Base-by-base conservation (phyloP, 2,113 vertebrate genomes). In the Aepyceros melampus region DNA sequence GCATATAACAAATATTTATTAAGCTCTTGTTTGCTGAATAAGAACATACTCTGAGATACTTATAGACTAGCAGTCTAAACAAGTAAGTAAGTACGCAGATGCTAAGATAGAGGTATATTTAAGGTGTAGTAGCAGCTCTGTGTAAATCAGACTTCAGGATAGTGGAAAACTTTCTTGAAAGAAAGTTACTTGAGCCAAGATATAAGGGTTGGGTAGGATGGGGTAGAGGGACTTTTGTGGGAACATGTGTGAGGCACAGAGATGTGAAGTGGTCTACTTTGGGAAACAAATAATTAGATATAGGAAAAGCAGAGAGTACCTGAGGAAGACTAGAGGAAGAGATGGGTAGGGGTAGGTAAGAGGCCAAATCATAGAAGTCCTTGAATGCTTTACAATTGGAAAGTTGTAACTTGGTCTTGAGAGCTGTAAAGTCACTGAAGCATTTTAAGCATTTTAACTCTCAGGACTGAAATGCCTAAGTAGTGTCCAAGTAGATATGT, bases 11-110 rank as follows among this genome's bases (percentile, higher is more conserved):
- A 56, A 47, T 90, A 74, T n/a, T 91, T 81, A 23, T 71, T 92
- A 83, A 84, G 33, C 31, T 85, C 40, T 94, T 87, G 21, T 91
- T 91, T 95, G 45, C 55, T 93, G 64, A 96, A 85, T 83, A 90
- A n/a, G 43, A 21, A 90, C 25, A 64, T 40, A 33, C 33, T 76
- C 2, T 17, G 12, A 25, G 55, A 31, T 92, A 43, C 55, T 90
- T 92, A 84, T 13, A 62, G 47, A 84, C 23, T 92, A 71, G 60
- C 83, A 96, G n/a, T 78, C 43, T 93, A 78, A 96, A 89, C 23
- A n/a, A 43, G 43, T 4, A 87, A 51, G 43, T 91, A 87, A 74
- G 31, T 82, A 64, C 1, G 33, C 15, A 92, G 40, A 19, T 89
- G 58, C n/a, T 86, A 91, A 76, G 53, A 40, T 64, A 88, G 51